Percentiles rank a stretch among this genome's conserved stretches.
Conservation (phyloP, 2,797 vertebrate species). For the Okamejei kenojei region DNA sequence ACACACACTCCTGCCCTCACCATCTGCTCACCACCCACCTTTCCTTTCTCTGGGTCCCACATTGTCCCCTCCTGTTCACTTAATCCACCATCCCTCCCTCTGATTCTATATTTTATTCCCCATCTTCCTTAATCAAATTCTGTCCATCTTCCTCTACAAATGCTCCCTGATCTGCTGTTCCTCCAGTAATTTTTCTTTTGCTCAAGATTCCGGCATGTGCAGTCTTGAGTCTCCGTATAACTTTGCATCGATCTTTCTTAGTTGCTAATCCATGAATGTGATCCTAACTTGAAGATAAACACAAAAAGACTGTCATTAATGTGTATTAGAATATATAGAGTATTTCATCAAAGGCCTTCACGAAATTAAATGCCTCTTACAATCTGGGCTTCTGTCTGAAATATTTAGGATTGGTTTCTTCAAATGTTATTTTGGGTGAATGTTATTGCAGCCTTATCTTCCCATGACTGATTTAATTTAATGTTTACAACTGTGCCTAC, state of each 20-base stretch:
- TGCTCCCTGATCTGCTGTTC: too few relatives aligned
- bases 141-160: too few relatives aligned
- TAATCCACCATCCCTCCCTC: too few relatives aligned
- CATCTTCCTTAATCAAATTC: too few relatives aligned
- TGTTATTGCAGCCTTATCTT: neutral
- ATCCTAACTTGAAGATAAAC: too few relatives aligned
- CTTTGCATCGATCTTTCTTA: neutral
- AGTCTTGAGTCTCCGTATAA: neutral
- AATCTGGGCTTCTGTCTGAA: neutral
- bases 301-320: neutral
- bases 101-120: too few relatives aligned
- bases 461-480: neutral
- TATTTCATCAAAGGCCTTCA: neutral
- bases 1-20: too few relatives aligned
- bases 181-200: too few relatives aligned
- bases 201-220: too few relatives aligned
- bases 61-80: too few relatives aligned
- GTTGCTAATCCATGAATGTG: neutral
- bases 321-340: neutral
- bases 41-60: too few relatives aligned
- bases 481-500: neutral
- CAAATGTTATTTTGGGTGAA: neutral
- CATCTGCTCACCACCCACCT: too few relatives aligned
- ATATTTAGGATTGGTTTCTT: neutral
- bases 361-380: neutral